Conservation (phyloP, 1,140 invertebrate genomes). For the Linepithema humile region DNA sequence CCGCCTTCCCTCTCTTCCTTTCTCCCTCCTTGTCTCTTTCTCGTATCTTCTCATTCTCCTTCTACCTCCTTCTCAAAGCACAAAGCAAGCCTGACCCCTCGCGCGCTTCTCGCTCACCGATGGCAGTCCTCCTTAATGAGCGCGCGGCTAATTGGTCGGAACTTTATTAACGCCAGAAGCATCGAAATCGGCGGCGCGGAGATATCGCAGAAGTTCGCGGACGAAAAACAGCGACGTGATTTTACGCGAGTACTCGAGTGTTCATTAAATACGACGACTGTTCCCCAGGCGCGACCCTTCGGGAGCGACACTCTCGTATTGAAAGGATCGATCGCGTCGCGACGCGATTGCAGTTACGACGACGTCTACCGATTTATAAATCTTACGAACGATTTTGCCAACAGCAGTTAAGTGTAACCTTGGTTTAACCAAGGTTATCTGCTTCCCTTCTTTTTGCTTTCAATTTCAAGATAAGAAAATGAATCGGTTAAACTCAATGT, state of each 20-base stretch:
- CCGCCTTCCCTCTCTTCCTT: neutral
- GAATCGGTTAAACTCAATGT: neutral
- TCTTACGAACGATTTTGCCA: neutral
- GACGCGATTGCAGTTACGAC: neutral
- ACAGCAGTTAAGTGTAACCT: neutral
- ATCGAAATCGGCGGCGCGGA: conserved; percentile 50
- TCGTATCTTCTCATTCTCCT: conserved; percentile 31
- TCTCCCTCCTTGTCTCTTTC: neutral
- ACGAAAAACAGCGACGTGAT: conserved; percentile 57
- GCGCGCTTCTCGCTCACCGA: conserved; percentile 36
- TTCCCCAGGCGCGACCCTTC: neutral
- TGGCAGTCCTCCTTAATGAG: conserved; percentile 64
- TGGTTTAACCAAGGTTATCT: neutral
- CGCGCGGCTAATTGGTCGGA: conserved; percentile 66
- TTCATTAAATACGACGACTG: conserved; percentile 62
- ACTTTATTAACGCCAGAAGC: conserved; percentile 62
- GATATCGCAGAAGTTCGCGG: conserved; percentile 35
- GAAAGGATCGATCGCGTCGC: conserved; percentile 2
- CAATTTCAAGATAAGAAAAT: neutral
- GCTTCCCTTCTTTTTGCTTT: neutral
- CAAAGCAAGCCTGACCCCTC: conserved; percentile 48
- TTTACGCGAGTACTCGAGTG: conserved; percentile 52
- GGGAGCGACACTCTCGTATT: neutral
- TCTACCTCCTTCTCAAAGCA: conserved; percentile 14
- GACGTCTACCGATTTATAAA: neutral